Evolutionary conservation across 2,113 vertebrate species (phyloP), one percentile per base, ranked within the genome.

Genomic region (Eupsittula cactorum): DNA sequence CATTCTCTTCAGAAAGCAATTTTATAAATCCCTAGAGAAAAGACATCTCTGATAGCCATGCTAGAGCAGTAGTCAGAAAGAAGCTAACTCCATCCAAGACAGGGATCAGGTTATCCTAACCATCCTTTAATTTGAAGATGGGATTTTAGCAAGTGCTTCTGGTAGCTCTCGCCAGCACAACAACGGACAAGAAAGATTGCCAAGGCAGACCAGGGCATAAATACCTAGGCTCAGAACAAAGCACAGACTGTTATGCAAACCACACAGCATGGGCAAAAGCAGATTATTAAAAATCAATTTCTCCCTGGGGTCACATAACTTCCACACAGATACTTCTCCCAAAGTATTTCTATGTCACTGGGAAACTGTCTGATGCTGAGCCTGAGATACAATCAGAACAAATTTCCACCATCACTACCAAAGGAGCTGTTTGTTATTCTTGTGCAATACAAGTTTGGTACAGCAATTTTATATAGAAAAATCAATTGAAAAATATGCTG

Each of bases 111-210:
- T 96, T 94, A 94, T 95, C 88, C 79, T 86, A 93, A 68, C 55
- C 27, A 37, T 90, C 46, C 52, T 90, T 93, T 95, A 94, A 95
- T 96, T 59, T 93, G 82, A 87, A 95, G 88, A 87, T 59, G 90
- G 90, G 96, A 97, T 97, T 96, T 95, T 95, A 96, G 95, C 90
- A 94, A 96, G 86, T 90, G 88, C 90, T 96, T 74, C 77, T 89
- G 86, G 77, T 92, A 97, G 73, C 83, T 92, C 65, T 46, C 17
- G 91, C 67, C 62, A 89, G 74, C 52, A 97, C 65, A 94, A 95
- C 80, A 92, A 83, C 55, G 90, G 93, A 79, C 46, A 90, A 81
- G 76, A 90, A 75, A 60, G 76, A 84, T 35, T 92, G 73, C 82
- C 88, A 90, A 88, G 42, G 88, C 82, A 96, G 86, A 76, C 57